Evolutionary conservation across 2,888 invertebrate species (phyloP), one percentile per base, ranked within the genome.

Genomic region (Nasonia oneida): DNA sequence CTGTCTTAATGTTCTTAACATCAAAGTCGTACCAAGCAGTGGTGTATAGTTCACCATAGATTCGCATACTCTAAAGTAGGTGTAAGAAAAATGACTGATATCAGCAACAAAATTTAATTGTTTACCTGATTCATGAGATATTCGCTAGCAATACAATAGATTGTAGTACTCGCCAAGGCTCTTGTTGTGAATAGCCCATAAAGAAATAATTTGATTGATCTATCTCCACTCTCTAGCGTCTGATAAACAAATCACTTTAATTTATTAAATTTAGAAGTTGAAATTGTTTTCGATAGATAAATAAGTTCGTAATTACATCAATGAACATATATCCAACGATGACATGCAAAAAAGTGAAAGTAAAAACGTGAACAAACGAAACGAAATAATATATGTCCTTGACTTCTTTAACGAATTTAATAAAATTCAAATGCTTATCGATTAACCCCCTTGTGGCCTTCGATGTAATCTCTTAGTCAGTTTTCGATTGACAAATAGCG

Each of bases 291-390:
- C 6, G 23, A 10, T 23, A 23, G 1, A 15, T 14, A 71, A 39
- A n/a, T 37, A n/a, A 39, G 33, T 71, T 2, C 8, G 15, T 71
- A n/a, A 70, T 80, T n/a, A 80, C 71, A 71, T 80, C 80, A 15
- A 80, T 80, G 15, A 80, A 80, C 71, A 71, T 80, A 14, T 71
- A 80, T 37, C 70, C 80, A 50, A 71, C 50, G 10, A 71, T 80
- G 14, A 80, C 80, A n/a, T 80, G 80, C n/a, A 80, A 39, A 10
- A 80, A n/a, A 10, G 80, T 80, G n/a, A 80, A 80, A 5, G 53
- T 71, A 33, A 53, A 80, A 1, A 80, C 71, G 14, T 80, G 80
- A 70, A 80, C 15, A 53, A 80, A 80, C 0, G 80, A 53, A 37
- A 80, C 80, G 39, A 33, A 71, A 37, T 14, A 37, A 23, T 71